Percentiles rank a stretch among this genome's conserved stretches.
These are phyloP conservation scores for Pinna nobilis DNA, from an alignment of 1,140 invertebrate species.

Conservation along the genomic window DNA sequence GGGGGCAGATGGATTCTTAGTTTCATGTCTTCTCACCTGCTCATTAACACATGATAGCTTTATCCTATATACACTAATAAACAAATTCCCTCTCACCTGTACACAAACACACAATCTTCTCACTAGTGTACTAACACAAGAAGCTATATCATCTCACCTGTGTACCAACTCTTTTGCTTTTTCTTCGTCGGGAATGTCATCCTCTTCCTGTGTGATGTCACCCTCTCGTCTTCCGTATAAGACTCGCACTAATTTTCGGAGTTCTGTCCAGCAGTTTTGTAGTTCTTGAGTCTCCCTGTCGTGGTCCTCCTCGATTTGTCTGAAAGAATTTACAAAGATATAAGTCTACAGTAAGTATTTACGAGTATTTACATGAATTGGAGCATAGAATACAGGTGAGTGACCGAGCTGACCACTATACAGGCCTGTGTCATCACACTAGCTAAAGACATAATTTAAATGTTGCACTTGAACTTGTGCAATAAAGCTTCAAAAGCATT, in stretches of 20 bases:
- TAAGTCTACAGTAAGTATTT: neutral
- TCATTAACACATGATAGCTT: no score
- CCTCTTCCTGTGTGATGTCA: constrained; percentile 33
- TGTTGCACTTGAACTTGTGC: neutral
- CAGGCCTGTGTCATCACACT: neutral
- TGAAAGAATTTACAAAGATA: constrained; percentile 27
- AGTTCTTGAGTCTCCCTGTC: constrained; percentile 76
- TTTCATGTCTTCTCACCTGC: no score
- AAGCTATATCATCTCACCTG: constrained; percentile 65
- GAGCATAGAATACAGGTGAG: neutral
- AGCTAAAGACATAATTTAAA: neutral
- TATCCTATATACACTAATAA: no score
- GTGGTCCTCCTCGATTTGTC: constrained; percentile 74
- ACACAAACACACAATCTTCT: no score
- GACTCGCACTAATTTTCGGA: constrained; percentile 74
- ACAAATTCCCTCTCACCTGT: no score
- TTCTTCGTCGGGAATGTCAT: constrained; percentile 54
- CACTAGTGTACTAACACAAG: no score
- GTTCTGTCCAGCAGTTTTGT: constrained; percentile 78
- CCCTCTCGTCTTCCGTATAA: constrained; percentile 62
- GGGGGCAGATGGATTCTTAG: no score
- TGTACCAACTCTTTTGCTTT: constrained; percentile 68
- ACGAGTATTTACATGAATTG: neutral
- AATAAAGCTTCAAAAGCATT: no score
- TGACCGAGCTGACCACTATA: neutral